These are phyloP conservation scores for Orientallactaga sibirica DNA, from an alignment of 2,797 vertebrate species.

Conservation along the genomic window DNA sequence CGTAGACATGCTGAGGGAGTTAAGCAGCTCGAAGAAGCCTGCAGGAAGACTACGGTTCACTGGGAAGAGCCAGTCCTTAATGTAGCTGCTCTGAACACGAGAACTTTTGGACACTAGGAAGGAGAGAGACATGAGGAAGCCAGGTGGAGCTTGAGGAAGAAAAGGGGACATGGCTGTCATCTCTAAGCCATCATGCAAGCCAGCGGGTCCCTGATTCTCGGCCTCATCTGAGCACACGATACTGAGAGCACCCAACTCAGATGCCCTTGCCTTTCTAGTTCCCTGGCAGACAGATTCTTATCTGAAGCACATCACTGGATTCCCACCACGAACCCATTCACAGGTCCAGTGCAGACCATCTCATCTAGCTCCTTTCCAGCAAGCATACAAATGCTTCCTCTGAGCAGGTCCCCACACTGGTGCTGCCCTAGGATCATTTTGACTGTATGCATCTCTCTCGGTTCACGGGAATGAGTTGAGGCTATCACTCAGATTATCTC, in stretches of 20 bases:
- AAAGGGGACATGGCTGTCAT: neutral
- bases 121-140: neutral
- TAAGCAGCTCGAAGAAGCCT: constrained; percentile 32
- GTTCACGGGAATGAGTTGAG: neutral
- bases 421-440: neutral
- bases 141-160: neutral
- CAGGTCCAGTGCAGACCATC: neutral
- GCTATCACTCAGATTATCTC: neutral
- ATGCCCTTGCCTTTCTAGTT: neutral
- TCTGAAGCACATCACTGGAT: neutral
- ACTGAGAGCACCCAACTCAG: neutral
- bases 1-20: constrained; percentile 65
- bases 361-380: neutral
- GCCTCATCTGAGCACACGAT: neutral
- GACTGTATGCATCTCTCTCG: neutral
- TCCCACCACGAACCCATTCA: no score
- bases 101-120: neutral
- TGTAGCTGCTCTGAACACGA: constrained; percentile 35
- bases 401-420: neutral
- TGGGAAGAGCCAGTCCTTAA: constrained; percentile 36
- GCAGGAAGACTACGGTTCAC: constrained; percentile 50
- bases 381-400: neutral
- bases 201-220: neutral
- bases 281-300: neutral
- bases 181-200: neutral